Conservation (phyloP, 2,888 invertebrate species). For the Drosophila nr. medialis region DNA sequence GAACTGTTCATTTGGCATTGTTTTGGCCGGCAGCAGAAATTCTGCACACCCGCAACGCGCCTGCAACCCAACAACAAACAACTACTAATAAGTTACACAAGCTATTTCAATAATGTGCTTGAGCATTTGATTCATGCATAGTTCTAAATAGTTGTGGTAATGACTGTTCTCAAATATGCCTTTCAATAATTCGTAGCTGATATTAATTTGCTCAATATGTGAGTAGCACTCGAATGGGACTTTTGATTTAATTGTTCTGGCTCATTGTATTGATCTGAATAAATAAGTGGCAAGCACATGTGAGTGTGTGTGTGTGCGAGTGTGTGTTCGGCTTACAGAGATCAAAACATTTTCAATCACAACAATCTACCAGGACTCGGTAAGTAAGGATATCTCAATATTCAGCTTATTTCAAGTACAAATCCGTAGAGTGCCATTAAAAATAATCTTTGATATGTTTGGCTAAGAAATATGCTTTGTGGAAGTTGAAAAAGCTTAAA, state of each 20-base stretch:
- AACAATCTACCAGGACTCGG: not conserved
- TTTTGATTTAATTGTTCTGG: constrained; percentile 64
- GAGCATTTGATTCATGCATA: constrained; percentile 46
- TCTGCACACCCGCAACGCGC: not conserved
- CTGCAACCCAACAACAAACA: not conserved
- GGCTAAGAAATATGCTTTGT: not conserved
- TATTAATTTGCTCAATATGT: constrained; percentile 64
- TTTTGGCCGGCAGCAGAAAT: not conserved
- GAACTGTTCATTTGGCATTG: constrained; percentile 50
- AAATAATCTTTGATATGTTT: not conserved
- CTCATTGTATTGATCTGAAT: constrained; percentile 59
- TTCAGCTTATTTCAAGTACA: not conserved
- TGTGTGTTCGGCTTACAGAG: constrained; percentile 10
- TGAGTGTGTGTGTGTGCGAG: not conserved
- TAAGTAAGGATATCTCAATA: not conserved
- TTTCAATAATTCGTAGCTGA: constrained; percentile 52
- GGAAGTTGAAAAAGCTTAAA: not conserved
- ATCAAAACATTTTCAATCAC: not conserved
- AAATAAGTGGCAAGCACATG: constrained; percentile 53
- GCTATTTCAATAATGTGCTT: constrained; percentile 67
- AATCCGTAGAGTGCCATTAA: not conserved
- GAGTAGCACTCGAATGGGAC: constrained; percentile 28
- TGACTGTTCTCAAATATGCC: constrained; percentile 35
- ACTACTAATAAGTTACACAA: constrained; percentile 36
- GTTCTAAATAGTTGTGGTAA: constrained; percentile 22